A percentile compares a stretch with the other conserved stretches of the same genome.
Evolutionary conservation across 2,797 vertebrate genomes (phyloP).

Genomic region (Tadarida brasiliensis): DNA sequence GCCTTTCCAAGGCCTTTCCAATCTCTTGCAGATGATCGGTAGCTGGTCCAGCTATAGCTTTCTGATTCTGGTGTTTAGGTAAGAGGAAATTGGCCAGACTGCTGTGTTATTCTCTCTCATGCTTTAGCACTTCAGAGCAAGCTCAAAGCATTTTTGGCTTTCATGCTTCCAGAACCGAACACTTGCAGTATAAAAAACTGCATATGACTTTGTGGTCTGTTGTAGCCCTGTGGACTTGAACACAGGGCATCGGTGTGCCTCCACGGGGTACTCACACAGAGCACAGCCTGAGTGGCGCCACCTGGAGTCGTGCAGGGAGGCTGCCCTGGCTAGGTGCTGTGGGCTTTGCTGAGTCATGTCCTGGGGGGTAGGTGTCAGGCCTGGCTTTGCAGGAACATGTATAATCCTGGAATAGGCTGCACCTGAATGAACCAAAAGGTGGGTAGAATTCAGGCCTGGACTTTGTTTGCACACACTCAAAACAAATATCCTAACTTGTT

Average conservation of each 20-base stretch:
- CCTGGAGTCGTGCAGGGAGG: not conserved
- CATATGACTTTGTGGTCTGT: not conserved
- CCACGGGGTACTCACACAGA: not conserved
- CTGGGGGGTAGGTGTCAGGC: not conserved
- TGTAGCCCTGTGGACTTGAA: not conserved
- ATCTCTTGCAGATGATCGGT: not conserved
- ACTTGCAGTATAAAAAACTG: not conserved
- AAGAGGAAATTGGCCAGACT: not conserved
- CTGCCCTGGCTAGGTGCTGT: not conserved
- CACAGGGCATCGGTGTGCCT: not conserved
- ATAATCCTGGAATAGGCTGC: not conserved
- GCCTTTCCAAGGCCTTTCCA: not conserved
- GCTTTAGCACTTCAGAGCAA: not conserved
- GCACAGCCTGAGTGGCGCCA: not conserved
- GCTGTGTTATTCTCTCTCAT: not conserved
- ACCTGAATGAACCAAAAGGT: not conserved
- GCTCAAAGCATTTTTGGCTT: not conserved
- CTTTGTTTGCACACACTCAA: not conserved
- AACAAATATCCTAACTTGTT: not conserved
- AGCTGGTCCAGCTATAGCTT: not conserved
- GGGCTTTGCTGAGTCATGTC: not conserved
- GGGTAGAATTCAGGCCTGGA: not conserved
- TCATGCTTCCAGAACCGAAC: not conserved
- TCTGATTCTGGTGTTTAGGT: not conserved
- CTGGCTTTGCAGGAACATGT: not conserved